Conservation (phyloP, 2,888 invertebrate species). For the Agriopis marginaria region DNA sequence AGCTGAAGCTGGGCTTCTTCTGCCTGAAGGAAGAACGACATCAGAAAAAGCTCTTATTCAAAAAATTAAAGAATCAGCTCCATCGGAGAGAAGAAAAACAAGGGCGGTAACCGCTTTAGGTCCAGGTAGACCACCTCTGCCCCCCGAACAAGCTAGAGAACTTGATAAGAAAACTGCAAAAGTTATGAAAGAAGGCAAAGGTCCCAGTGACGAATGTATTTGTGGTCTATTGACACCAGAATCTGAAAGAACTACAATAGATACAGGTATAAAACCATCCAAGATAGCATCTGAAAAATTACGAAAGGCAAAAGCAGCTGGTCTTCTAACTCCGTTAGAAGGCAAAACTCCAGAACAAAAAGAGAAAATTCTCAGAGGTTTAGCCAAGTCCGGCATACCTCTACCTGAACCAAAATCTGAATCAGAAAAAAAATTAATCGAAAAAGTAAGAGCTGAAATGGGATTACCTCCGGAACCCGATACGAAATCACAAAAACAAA, state of each 20-base stretch:
- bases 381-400: conserved; percentile 45
- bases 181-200: conserved; percentile 51
- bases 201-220: conserved; percentile 54
- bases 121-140: background rate
- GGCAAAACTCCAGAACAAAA: conserved; percentile 52
- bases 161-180: conserved; percentile 48
- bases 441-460: conserved; percentile 39
- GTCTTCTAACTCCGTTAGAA: conserved; percentile 52
- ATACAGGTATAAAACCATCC: conserved; percentile 17
- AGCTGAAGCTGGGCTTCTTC: conserved; percentile 45
- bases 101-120: conserved; percentile 48
- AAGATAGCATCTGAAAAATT: conserved; percentile 43
- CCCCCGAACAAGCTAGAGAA: conserved; percentile 11
- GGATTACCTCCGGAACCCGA: conserved; percentile 16
- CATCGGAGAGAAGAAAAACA: conserved; percentile 44
- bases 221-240: conserved; percentile 51
- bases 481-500: conserved; percentile 47
- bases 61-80: conserved; percentile 24
- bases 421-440: conserved; percentile 50
- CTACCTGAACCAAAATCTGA: conserved; percentile 49
- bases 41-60: conserved; percentile 50
- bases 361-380: conserved; percentile 44
- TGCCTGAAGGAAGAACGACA: conserved; percentile 51
- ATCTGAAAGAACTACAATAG: conserved; percentile 5
- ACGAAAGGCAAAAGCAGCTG: conserved; percentile 51